Base-by-base conservation (phyloP, 1,140 invertebrate genomes). In the Drosophila paulistorum region DNA sequence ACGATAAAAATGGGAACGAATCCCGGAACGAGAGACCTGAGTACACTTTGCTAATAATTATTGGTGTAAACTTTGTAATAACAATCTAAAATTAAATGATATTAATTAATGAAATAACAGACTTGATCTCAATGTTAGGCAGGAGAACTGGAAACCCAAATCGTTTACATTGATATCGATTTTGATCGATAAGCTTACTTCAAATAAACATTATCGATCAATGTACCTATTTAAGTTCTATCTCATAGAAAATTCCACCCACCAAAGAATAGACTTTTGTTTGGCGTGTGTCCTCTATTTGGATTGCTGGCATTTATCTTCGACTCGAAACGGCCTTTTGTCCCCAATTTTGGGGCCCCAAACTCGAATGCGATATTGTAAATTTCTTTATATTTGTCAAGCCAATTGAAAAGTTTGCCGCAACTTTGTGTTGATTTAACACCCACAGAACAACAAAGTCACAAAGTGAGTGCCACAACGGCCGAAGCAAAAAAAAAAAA, bases 401-500 rank as follows among this genome's bases (percentile, higher is more conserved):
- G 71, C 81, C 81, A 85, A 85, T 85, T 85, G 81, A 86, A 85
- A 85, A 86, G 81, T 81, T 77, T 81, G 68, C 48, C 55, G 65
- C 66, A 85, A 86, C 82, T 86, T 86, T 85, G 66, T 86, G 79
- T 85, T 86, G 82, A 85, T 81, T 85, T 79, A 85, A 86, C 81
- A 84, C 81, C 66, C 75, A 71, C 20, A 77, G 51, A 68, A 65
- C 74, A 71, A 77, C 61, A 71, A 77, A 77, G 74, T 77, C 74
- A 51, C 39, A 57, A 61, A 58, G 54, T 58, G 65, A 30, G 54
- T 48, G 30, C 41, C 26, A 51, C 45, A 51, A 23, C 58, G 58
- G 17, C 14, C 23, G 13, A 37, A 30, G 3, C 9, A 37, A 37
- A 37, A 37, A 37, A 30, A 30, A 30, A 30, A 30, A 30, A 30